A percentile compares a stretch with the other conserved stretches of the same genome.
Conservation (phyloP, 2,113 vertebrate genomes). For the Formicarius rufipectus region DNA sequence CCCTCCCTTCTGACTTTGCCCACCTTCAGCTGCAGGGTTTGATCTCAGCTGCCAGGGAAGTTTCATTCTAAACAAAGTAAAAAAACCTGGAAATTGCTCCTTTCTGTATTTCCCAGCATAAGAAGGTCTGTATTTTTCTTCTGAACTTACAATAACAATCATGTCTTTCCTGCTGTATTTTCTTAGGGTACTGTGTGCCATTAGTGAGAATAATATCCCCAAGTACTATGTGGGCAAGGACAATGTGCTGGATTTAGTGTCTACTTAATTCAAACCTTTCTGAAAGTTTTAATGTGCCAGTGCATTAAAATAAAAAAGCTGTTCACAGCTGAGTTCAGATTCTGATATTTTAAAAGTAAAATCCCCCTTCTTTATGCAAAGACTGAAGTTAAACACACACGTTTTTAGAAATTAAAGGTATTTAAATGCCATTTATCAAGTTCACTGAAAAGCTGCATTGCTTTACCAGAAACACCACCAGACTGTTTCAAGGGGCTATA, state of each 20-base stretch:
- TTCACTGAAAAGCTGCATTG: not conserved
- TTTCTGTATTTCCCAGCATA: not conserved
- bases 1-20: not conserved
- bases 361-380: not conserved
- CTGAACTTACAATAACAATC: not conserved
- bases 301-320: not conserved
- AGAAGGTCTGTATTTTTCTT: not conserved
- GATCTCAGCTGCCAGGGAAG: not conserved
- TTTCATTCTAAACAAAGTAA: not conserved
- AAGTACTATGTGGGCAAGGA: not conserved
- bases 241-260: not conserved
- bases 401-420: not conserved
- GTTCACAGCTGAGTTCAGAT: not conserved
- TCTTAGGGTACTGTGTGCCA: not conserved
- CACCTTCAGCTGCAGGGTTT: not conserved
- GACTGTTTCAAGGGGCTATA: not conserved
- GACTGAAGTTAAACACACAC: fast-evolving
- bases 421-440: not conserved
- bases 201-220: not conserved
- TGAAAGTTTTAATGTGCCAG: not conserved
- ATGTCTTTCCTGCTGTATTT: not conserved
- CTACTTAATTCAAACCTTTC: not conserved
- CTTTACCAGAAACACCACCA: not conserved
- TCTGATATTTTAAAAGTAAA: not conserved
- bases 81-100: constrained; percentile 13